phyloP scores from a whole-genome alignment of 2,113 vertebrate genomes.

The Athene cunicularia region DNA sequence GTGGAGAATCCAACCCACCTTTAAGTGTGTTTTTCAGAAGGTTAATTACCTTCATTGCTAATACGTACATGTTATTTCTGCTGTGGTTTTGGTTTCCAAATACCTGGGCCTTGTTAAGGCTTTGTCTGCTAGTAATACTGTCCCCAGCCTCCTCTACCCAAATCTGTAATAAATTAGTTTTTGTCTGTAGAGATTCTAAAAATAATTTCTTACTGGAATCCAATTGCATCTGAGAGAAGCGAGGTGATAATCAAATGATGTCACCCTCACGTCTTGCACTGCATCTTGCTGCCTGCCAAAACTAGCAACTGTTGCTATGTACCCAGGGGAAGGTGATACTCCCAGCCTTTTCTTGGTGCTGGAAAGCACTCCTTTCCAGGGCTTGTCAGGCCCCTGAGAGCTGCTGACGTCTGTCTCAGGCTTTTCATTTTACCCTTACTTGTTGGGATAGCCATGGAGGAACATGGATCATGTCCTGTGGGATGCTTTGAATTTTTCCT shows the following conservation, averaged over 20 bases:
- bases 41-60: background rate
- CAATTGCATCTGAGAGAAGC: background rate
- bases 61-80: background rate
- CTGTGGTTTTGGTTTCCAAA: background rate
- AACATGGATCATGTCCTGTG: rapidly evolving
- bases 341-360: background rate
- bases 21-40: background rate
- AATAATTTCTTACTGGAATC: conserved; percentile 50
- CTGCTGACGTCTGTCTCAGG: background rate
- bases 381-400: background rate
- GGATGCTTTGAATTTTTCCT: background rate
- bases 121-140: conserved; percentile 4
- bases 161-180: conserved; percentile 22
- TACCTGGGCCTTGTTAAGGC: background rate
- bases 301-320: conserved; percentile 68
- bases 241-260: conserved; percentile 64
- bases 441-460: background rate
- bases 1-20: background rate
- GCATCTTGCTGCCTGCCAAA: background rate
- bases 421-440: background rate
- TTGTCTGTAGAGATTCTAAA: conserved; percentile 43
- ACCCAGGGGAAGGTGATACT: conserved; percentile 48
- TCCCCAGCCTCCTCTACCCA: background rate
- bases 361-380: background rate
- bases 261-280: conserved; percentile 33